phyloP scores from a whole-genome alignment of 2,888 invertebrate genomes.

The Xylota sylvarum region DNA sequence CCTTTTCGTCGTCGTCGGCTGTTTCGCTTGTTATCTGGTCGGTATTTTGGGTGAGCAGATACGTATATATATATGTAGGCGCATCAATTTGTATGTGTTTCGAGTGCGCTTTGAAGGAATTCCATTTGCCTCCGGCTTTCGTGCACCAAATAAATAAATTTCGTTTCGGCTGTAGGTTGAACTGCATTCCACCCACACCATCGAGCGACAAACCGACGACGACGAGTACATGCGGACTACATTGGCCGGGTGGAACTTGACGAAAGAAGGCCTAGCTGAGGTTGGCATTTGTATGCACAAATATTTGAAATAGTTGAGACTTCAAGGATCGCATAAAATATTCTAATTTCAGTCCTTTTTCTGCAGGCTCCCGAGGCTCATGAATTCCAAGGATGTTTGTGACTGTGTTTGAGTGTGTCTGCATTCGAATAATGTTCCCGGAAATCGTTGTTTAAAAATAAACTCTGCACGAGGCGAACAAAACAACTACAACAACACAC shows the following conservation, averaged over 20 bases:
- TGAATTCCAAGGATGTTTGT: constrained; percentile 74
- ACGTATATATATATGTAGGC: constrained; percentile 40
- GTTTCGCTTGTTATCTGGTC: constrained; percentile 68
- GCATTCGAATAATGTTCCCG: constrained; percentile 76
- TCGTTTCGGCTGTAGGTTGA: constrained; percentile 63
- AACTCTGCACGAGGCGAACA: constrained; percentile 59
- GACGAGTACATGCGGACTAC: background rate
- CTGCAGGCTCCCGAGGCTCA: constrained; percentile 67
- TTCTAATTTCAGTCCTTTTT: constrained; percentile 76
- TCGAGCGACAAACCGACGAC: no score
- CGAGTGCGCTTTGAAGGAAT: constrained; percentile 69
- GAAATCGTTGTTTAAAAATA: constrained; percentile 77
- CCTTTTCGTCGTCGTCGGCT: constrained; percentile 29
- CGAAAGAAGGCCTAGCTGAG: constrained; percentile 65
- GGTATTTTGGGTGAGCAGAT: constrained; percentile 52
- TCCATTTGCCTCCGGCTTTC: constrained; percentile 72
- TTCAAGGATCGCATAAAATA: constrained; percentile 77
- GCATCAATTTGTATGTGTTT: constrained; percentile 67
- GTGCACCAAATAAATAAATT: constrained; percentile 76
- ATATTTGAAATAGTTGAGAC: constrained; percentile 77
- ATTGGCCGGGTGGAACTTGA: constrained; percentile 24
- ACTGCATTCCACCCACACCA: constrained; percentile 43
- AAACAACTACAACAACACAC: constrained; percentile 15
- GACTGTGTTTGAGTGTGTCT: constrained; percentile 71
- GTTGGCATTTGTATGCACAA: constrained; percentile 75